phyloP scores from a whole-genome alignment of 2,797 vertebrate genomes.

The Dermochelys coriacea region DNA sequence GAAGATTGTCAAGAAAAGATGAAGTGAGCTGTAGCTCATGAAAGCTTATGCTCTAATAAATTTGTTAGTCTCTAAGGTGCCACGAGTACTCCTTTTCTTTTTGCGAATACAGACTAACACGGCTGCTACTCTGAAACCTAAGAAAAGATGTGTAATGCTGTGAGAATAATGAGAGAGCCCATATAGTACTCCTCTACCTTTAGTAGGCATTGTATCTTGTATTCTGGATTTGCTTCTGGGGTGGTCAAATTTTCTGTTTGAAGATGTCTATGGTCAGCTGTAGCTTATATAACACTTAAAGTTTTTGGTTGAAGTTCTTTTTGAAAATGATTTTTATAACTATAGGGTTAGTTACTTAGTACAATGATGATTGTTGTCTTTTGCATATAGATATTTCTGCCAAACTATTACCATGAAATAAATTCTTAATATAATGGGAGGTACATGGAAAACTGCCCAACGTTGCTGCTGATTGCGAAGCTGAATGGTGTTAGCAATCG shows the following conservation, averaged over 20 bases:
- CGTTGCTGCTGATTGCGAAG: no score
- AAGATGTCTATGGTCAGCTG: no score
- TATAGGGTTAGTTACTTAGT: not conserved
- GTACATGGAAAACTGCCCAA: not conserved
- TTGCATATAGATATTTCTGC: not conserved
- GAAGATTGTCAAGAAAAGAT: not conserved
- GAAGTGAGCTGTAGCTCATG: no score
- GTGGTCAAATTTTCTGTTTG: no score
- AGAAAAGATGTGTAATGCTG: not conserved
- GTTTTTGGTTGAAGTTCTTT: not conserved
- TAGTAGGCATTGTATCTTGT: no score
- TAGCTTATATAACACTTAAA: not conserved
- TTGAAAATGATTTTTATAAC: not conserved
- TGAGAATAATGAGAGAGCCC: not conserved
- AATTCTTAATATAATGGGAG: not conserved
- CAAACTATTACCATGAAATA: not conserved
- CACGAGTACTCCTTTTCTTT: no score
- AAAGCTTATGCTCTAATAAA: no score
- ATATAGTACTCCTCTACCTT: not conserved
- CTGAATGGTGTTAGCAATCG: no score
- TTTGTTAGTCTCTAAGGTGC: no score
- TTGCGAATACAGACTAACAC: no score
- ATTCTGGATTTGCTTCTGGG: no score
- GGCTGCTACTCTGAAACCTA: no score
- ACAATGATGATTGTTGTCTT: not conserved